Conservation (phyloP, 2,797 vertebrate genomes). For the Acanthis flammea region DNA sequence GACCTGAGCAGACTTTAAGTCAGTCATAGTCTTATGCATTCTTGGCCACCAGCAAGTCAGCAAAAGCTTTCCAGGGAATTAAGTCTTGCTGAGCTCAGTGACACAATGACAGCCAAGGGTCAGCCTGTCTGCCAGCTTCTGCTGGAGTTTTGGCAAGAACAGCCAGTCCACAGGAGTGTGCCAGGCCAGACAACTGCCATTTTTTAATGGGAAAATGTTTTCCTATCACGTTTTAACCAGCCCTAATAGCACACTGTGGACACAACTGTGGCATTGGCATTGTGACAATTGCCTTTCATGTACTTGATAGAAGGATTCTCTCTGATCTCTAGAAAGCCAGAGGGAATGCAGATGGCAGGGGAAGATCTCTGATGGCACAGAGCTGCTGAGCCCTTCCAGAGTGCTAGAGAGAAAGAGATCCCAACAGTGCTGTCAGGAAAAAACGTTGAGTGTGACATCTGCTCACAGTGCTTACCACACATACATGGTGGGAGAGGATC, state of each 20-base stretch:
- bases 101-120: background rate
- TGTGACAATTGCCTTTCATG: background rate
- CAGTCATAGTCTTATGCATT: background rate
- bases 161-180: background rate
- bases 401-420: background rate
- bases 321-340: background rate
- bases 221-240: background rate
- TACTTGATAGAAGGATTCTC: background rate
- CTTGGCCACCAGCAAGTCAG: background rate
- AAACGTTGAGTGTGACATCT: accelerated
- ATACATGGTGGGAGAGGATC: too few species aligned
- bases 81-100: background rate
- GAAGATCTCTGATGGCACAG: background rate
- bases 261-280: background rate
- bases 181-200: background rate
- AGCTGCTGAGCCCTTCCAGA: background rate
- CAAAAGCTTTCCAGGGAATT: background rate
- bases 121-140: background rate
- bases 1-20: background rate
- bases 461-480: background rate
- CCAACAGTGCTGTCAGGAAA: background rate
- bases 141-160: background rate
- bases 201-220: background rate
- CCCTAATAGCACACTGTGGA: background rate
- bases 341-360: background rate